Evolutionary conservation across 2,888 invertebrate genomes (phyloP).

Genomic region (Sepiola atlantica): DNA sequence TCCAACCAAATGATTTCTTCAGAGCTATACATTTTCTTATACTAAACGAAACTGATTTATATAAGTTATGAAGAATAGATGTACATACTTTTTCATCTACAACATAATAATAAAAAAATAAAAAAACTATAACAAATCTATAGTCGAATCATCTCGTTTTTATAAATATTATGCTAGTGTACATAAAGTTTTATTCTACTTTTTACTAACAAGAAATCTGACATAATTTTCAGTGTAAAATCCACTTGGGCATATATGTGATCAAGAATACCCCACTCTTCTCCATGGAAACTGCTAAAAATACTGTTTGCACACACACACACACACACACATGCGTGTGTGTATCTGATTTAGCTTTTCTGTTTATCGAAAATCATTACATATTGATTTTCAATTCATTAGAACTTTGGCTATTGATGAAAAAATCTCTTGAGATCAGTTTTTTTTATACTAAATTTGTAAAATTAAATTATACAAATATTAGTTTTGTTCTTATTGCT

Average conservation of each 20-base stretch:
- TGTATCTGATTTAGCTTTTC: background rate
- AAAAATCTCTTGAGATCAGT: background rate
- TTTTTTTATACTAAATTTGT: background rate
- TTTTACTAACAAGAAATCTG: constrained; percentile 7
- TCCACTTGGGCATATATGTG: background rate
- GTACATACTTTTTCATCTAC: too few species aligned
- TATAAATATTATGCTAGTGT: too few species aligned
- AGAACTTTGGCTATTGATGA: background rate
- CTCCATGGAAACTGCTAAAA: background rate
- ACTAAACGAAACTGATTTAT: too few species aligned
- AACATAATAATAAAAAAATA: too few species aligned
- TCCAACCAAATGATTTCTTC: too few species aligned
- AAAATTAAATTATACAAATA: background rate
- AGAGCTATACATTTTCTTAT: too few species aligned
- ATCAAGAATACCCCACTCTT: background rate
- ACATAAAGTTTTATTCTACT: too few species aligned
- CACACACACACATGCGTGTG: too few species aligned
- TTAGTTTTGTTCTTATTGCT: background rate
- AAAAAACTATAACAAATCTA: too few species aligned
- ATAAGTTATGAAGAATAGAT: too few species aligned
- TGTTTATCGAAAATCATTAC: background rate
- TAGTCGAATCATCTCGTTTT: too few species aligned
- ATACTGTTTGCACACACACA: background rate
- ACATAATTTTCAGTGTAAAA: background rate
- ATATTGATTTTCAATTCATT: background rate